phyloP scores from a whole-genome alignment of 2,797 vertebrate genomes.

The Emys orbicularis region DNA sequence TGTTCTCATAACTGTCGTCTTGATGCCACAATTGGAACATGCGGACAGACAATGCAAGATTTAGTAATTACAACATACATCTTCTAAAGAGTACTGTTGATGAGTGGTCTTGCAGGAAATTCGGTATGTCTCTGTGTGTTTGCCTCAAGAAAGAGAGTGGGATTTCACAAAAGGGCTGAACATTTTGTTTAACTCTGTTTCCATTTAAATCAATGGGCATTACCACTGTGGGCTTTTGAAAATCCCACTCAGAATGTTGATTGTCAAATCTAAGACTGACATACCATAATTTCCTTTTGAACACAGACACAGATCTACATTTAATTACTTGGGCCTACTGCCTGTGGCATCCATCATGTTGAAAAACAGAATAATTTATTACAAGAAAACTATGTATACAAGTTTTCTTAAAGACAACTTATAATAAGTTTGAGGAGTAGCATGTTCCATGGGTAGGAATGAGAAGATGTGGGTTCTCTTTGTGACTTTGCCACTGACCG shows the following conservation, averaged over 20 bases:
- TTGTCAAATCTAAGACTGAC: neutral
- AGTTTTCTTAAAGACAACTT: neutral
- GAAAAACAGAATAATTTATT: neutral
- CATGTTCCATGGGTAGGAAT: neutral
- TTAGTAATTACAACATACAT: neutral
- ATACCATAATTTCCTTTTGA: neutral
- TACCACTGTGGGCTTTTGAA: neutral
- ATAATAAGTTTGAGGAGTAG: neutral
- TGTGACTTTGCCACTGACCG: neutral
- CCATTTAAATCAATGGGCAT: constrained; percentile 2
- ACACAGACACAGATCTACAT: neutral
- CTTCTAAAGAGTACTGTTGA: neutral
- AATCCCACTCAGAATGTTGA: neutral
- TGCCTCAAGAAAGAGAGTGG: neutral
- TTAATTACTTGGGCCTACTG: neutral
- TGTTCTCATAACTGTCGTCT: constrained; percentile 55
- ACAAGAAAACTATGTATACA: neutral
- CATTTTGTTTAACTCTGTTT: constrained; percentile 20
- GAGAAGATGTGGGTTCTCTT: neutral
- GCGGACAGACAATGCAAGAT: neutral
- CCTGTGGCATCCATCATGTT: neutral
- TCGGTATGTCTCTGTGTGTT: neutral
- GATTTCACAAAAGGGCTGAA: neutral
- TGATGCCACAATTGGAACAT: constrained; percentile 39
- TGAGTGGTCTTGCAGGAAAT: neutral